Base-by-base conservation (phyloP, 2,797 vertebrate species). In the Lophura swinhoii region DNA sequence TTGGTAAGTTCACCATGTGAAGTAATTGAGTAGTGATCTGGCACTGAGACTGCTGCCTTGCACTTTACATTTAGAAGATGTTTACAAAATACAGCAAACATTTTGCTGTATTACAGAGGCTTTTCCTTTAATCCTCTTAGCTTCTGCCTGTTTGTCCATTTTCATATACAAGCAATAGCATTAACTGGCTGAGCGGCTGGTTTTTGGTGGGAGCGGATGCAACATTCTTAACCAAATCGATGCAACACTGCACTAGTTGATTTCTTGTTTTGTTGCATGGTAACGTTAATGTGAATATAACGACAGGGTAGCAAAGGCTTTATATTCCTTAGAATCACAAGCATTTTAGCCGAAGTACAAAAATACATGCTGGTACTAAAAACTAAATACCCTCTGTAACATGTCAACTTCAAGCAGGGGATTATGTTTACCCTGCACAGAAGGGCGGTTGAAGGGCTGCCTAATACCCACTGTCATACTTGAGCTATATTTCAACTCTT, bases 61-160 rank as follows among this genome's bases (percentile, higher is more conserved):
- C 86, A 80, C 84, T 92, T 86, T n/a, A 41, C 0, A 0, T 84
- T 95, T 84, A 77, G 89, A 88, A 91, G 62, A 69, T 92, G 83
- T 94, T 93, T 94, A 80, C 78, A 85, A 89, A 91, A 81, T 49
- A 48, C 59, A 87, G 83, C 79, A 90, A 74, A 84, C 73, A 48
- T 93, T 96, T 87, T 78, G 70, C 64, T 73, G 81, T 68, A 66
- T 87, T 94, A 94, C 87, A 89, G 92, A 88, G 81, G 93, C 78
- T 96, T 95, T 95, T 53, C 68, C 0, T 0, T 82, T 96, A 92
- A 95, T 91, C 80, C 81, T 94, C 90, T 96, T 94, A 94, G 49
- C 26, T 59, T 60, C 67, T 14, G 43, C 59, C 62, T 71, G 55
- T 92, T 94, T 93, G 76, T 92, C 68, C 76, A 33, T 94, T 93